These are phyloP conservation scores for Sphaerophoria rueppellii DNA, from an alignment of 2,888 invertebrate species.

Conservation along the genomic window DNA sequence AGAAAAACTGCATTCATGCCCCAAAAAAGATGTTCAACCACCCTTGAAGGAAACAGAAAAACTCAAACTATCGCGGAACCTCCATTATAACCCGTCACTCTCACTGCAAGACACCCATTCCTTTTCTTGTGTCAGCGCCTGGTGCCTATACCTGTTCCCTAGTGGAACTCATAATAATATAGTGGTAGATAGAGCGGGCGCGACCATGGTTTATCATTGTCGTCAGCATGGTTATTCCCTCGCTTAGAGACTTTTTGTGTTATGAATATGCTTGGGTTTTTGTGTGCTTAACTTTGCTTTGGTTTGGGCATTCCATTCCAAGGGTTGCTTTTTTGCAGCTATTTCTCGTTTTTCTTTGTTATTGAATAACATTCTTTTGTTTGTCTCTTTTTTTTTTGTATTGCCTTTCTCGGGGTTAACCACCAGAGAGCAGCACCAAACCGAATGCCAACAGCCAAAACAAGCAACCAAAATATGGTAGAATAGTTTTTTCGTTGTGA, in stretches of 20 bases:
- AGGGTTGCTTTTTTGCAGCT: conserved; percentile 54
- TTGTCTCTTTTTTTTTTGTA: too few species aligned
- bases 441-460: too few species aligned
- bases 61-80: conserved; percentile 19
- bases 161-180: too few species aligned
- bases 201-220: conserved; percentile 66
- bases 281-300: conserved; percentile 34
- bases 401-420: conserved; percentile 52
- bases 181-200: conserved; percentile 40
- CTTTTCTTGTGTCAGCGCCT: conserved; percentile 31
- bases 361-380: conserved; percentile 65
- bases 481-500: conserved; percentile 21
- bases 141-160: conserved; percentile 2
- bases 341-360: conserved; percentile 60
- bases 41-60: too few species aligned
- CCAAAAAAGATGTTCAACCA: too few species aligned
- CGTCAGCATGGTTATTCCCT: conserved; percentile 64
- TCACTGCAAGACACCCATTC: conserved; percentile 25
- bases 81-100: neutral
- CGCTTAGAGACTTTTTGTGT: conserved; percentile 30
- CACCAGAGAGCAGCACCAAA: conserved; percentile 57
- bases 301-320: conserved; percentile 39
- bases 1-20: too few species aligned
- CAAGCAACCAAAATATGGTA: conserved; percentile 8
- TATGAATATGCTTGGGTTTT: conserved; percentile 11